Percentiles rank a stretch among this genome's conserved stretches.
phyloP scores from a whole-genome alignment of 2,113 vertebrate species.

The Protomyctophum bolini region DNA sequence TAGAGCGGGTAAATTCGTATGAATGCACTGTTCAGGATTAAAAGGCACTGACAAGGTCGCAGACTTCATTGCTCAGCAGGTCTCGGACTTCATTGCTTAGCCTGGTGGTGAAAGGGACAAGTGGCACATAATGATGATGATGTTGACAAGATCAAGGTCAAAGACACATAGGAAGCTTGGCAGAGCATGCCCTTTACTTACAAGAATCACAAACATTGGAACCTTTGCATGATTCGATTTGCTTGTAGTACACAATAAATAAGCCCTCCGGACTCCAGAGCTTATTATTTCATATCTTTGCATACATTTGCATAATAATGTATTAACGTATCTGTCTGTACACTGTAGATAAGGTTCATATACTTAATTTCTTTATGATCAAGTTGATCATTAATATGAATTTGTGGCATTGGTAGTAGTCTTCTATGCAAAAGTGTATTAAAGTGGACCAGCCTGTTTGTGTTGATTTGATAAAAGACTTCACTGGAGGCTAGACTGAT shows the following conservation, averaged over 20 bases:
- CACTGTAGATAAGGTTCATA: background rate
- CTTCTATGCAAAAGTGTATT: background rate
- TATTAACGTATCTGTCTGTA: background rate
- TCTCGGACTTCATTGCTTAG: conserved; percentile 19
- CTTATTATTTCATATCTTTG: too few species aligned
- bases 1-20: conserved; percentile 13
- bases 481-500: background rate
- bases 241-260: too few species aligned
- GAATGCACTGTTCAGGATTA: conserved; percentile 21
- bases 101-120: conserved; percentile 39
- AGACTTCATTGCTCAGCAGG: too few species aligned
- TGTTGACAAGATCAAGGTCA: conserved; percentile 45
- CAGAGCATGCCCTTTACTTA: background rate
- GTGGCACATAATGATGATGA: conserved; percentile 41
- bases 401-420: background rate
- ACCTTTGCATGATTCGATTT: background rate
- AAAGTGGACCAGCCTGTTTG: background rate
- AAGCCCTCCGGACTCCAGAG: too few species aligned
- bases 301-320: background rate
- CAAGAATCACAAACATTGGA: conserved; percentile 19
- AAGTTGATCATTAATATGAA: background rate
- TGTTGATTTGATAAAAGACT: conserved; percentile 22
- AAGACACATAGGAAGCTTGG: conserved; percentile 22
- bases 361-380: background rate
- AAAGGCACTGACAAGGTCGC: conserved; percentile 13